Conservation (phyloP, 2,113 vertebrate genomes). For the Todiramphus saurophagus region DNA sequence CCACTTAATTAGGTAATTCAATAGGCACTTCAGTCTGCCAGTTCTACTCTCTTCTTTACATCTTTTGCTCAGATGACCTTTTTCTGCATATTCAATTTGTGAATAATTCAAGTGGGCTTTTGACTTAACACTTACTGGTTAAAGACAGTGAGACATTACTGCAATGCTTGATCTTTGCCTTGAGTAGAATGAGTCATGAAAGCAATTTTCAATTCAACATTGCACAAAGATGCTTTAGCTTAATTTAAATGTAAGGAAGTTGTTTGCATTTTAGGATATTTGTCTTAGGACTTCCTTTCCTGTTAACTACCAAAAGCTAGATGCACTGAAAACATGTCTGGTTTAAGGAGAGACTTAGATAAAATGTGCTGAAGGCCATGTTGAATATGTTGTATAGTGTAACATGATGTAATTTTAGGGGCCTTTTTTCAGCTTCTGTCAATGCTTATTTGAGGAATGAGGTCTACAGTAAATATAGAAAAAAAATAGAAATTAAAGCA, state of each 20-base stretch:
- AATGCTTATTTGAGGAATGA: not conserved
- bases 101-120: not conserved
- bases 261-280: not conserved
- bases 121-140: not conserved
- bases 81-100: not conserved
- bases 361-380: not conserved
- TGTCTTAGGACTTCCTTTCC: not conserved
- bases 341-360: not conserved
- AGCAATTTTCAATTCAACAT: not conserved
- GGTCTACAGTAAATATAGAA: not conserved
- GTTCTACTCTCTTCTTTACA: not conserved
- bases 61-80: not conserved
- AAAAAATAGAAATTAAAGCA: not conserved
- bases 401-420: not conserved
- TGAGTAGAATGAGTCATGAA: not conserved
- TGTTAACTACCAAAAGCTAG: not conserved
- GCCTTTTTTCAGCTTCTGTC: not conserved
- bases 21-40: not conserved
- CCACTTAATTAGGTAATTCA: not conserved
- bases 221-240: not conserved
- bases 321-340: not conserved
- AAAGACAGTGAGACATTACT: not conserved
- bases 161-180: not conserved
- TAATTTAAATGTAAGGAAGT: not conserved
- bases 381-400: not conserved